These are phyloP conservation scores for Mystacides longicornis DNA, from an alignment of 2,888 invertebrate genomes.

Conservation along the genomic window DNA sequence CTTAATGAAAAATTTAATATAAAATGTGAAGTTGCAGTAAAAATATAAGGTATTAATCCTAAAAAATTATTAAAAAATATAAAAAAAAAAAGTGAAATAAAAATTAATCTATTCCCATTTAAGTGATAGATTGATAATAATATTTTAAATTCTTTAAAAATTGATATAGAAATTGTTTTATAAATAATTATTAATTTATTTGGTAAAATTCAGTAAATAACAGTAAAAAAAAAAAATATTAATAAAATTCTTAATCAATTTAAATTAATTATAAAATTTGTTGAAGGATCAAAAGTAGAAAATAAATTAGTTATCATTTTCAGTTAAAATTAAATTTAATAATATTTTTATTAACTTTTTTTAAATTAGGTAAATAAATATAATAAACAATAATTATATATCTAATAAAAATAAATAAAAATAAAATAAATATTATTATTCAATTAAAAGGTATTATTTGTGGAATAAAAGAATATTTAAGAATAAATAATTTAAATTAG, in stretches of 20 bases:
- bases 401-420: conserved; percentile 39
- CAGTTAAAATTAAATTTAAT: conserved; percentile 34
- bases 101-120: conserved; percentile 48
- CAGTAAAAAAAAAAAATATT: conserved; percentile 46
- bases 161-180: conserved; percentile 40
- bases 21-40: conserved; percentile 61
- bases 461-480: conserved; percentile 58
- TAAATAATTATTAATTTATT: conserved; percentile 46
- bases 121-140: conserved; percentile 40
- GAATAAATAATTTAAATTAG: conserved; percentile 56
- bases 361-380: conserved; percentile 30
- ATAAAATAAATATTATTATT: conserved; percentile 37
- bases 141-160: conserved; percentile 54
- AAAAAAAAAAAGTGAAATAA: conserved; percentile 51
- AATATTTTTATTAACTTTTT: conserved; percentile 31
- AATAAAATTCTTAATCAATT: conserved; percentile 55
- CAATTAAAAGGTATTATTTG: conserved; percentile 60
- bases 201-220: conserved; percentile 48
- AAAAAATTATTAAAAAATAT: conserved; percentile 61
- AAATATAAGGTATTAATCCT: conserved; percentile 64
- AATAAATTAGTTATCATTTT: conserved; percentile 64
- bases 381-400: conserved; percentile 50
- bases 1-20: conserved; percentile 51
- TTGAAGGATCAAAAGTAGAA: conserved; percentile 58
- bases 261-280: conserved; percentile 46